Evolutionary conservation across 2,888 invertebrate genomes (phyloP).

Genomic region (Nasonia oneida): DNA sequence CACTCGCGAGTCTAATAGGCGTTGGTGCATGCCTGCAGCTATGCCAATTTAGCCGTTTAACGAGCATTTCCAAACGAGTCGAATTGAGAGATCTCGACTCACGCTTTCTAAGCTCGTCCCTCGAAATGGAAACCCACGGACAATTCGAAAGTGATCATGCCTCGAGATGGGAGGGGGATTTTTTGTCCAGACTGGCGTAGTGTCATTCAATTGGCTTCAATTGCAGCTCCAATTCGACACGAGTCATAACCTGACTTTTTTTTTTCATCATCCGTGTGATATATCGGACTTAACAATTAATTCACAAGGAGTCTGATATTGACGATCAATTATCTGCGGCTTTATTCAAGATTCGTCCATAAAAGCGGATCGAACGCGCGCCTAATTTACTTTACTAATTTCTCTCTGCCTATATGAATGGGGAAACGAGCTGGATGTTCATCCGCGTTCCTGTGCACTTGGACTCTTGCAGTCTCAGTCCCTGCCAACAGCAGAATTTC

Average conservation of each 20-base stretch:
- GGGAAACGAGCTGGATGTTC: no score
- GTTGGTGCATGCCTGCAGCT: conserved; percentile 40
- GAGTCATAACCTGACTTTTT: neutral
- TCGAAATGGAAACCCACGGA: conserved; percentile 19
- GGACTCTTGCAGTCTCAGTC: no score
- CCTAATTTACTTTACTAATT: no score
- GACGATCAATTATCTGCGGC: neutral
- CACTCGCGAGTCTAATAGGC: conserved; percentile 52
- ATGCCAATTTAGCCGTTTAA: conserved; percentile 54
- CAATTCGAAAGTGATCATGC: neutral
- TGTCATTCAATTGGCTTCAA: neutral
- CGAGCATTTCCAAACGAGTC: conserved; percentile 35
- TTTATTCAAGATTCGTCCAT: no score
- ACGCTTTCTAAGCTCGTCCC: conserved; percentile 53
- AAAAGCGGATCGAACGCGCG: no score
- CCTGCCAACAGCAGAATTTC: conserved; percentile 64
- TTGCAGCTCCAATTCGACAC: neutral
- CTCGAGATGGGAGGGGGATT: neutral
- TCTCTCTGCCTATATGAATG: no score
- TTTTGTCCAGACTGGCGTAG: neutral
- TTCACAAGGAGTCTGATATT: conserved; percentile 28
- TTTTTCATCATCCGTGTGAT: neutral
- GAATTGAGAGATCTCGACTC: conserved; percentile 22
- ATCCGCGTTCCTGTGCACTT: no score
- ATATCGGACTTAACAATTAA: conserved; percentile 52